phyloP scores from a whole-genome alignment of 2,113 vertebrate species.

The Stomatorhinus ivindoensis region DNA sequence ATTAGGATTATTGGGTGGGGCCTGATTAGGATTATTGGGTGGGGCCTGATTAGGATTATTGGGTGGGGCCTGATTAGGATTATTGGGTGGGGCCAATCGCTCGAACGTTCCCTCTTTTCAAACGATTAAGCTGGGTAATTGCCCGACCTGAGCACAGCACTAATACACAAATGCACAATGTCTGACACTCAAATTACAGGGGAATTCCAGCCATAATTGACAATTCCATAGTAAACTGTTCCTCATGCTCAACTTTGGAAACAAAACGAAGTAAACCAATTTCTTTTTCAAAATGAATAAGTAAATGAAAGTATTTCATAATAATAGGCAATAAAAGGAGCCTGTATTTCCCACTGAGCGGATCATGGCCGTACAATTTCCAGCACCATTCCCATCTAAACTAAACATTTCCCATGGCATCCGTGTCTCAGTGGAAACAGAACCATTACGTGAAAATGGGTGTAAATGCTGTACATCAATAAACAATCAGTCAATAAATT shows the following conservation, averaged over 20 bases:
- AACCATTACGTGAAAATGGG: not conserved
- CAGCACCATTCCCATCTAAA: not conserved
- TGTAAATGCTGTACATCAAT: not conserved
- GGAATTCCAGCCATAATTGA: not conserved
- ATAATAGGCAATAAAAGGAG: not conserved
- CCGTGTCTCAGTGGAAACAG: not conserved
- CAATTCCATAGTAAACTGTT: not conserved
- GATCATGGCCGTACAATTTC: not conserved
- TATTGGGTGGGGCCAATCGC: not conserved
- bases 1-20: too few species aligned
- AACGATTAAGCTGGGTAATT: not conserved
- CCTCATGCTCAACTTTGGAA: not conserved
- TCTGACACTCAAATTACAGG: conserved; percentile 1
- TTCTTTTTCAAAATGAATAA: not conserved
- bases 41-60: too few species aligned
- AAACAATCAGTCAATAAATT: not conserved
- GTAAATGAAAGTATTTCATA: not conserved
- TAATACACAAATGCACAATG: not conserved
- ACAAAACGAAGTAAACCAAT: not conserved
- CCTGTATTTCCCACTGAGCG: not conserved
- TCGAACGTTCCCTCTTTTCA: not conserved
- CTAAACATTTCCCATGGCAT: not conserved
- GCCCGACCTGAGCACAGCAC: not conserved
- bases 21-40: too few species aligned
- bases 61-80: too few species aligned